Conservation (phyloP, 2,888 invertebrate species). For the Parascotia fuliginaria region DNA sequence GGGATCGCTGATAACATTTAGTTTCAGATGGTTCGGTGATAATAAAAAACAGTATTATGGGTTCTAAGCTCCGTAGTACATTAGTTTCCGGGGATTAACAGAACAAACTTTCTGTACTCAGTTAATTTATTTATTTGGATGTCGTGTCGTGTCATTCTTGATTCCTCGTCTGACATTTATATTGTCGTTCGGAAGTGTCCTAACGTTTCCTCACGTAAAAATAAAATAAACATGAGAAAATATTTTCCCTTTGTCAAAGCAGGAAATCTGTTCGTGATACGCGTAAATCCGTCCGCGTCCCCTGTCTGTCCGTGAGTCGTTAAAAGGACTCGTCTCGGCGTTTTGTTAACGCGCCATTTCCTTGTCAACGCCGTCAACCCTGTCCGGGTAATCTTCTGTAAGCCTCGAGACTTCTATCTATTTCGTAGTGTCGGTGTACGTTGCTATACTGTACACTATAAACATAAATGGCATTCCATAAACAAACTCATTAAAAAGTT, state of each 20-base stretch:
- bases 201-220: conserved; percentile 58
- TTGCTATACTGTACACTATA: conserved; percentile 51
- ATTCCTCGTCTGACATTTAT: conserved; percentile 51
- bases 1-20: conserved; percentile 43
- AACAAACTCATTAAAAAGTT: conserved; percentile 62
- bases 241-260: conserved; percentile 75
- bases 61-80: conserved; percentile 32
- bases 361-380: conserved; percentile 77
- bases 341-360: conserved; percentile 80
- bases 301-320: conserved; percentile 77
- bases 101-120: conserved; percentile 32
- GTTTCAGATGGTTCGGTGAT: conserved; percentile 36
- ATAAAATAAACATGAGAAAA: conserved; percentile 68
- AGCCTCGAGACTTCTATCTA: conserved; percentile 61
- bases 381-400: conserved; percentile 71
- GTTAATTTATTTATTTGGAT: conserved; percentile 39
- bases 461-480: conserved; percentile 50
- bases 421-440: conserved; percentile 28
- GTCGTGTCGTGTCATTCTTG: conserved; percentile 40
- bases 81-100: conserved; percentile 36
- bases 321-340: conserved; percentile 78
- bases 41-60: conserved; percentile 43
- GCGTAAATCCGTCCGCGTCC: conserved; percentile 81
- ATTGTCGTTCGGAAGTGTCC: conserved; percentile 51
- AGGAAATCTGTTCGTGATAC: conserved; percentile 83